Evolutionary conservation across 2,113 vertebrate species (phyloP), one percentile per base, ranked within the genome.

Genomic region (Tiliqua scincoides): DNA sequence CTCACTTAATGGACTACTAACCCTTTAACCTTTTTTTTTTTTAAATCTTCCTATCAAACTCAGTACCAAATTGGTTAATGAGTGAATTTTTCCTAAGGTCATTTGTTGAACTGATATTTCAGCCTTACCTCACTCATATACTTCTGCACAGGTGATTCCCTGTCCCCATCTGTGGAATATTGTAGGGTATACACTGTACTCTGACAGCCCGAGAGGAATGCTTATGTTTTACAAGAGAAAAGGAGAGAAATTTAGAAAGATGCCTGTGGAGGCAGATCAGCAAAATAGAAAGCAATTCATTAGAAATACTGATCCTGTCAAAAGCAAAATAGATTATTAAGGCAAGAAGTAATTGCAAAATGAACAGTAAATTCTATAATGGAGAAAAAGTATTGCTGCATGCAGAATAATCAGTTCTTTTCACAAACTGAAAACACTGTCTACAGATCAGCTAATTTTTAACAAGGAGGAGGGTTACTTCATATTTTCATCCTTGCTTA

Each of bases 231-330:
- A 94, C 93, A 95, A 91, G 30, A 15, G 37, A 87, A 92, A 86
- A 85, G 37, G 85, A 86, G 71, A 2, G n/a, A 8, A 5, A 88
- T 91, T 83, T 78, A 93, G 86, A 94, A 84, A 88, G n/a, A 92
- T 90, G 83, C 77, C 89, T 77, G 93, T 92, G 89, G 95, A 97
- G 88, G 91, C 96, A 95, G 96, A 96, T 94, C 88, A 93, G 93
- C 92, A 95, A 93, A 96, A 95, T 59, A 65, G 82, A 75, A 93
- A 90, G 70, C 94, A 95, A 96, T 95, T 96, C 94, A 95, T 96
- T 91, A 95, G 94, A 95, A 95, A 96, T 77, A 95, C 62, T 80
- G 91, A 95, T 91, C 92, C 87, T 92, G 94, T 95, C 95, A 87
- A 94, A 93, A 94, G 92, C 93, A 93, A 95, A 96, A 93, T 89